Base-by-base conservation (phyloP, 2,888 invertebrate species). In the Eristalis pertinax region DNA sequence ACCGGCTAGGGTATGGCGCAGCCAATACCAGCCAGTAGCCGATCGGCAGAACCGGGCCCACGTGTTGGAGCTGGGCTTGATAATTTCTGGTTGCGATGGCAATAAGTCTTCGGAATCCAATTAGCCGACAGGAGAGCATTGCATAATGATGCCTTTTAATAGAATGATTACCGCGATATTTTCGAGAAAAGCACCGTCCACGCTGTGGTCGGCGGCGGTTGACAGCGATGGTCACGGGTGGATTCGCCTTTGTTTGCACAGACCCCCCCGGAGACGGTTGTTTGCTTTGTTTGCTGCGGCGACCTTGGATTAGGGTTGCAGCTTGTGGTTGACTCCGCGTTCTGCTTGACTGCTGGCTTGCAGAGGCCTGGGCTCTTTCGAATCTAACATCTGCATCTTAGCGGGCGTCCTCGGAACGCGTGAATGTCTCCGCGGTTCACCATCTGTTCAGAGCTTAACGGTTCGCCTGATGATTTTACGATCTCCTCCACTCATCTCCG, bases 31-130 rank as follows among this genome's bases (percentile, higher is more conserved):
- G 24, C 78, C 35, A 69, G 50, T 50, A 75, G 75, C 75, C 65
- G 60, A 38, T 70, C 29, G 50, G 64, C 80, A 75, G 70, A 86
- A 75, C 82, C 82, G 78, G 86, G 69, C 83, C 82, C 86, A 86
- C 82, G 82, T 86, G 86, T 82, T 75, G 38, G 72, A 70, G 50
- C 19, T 19, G 50, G 72, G 78, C 78, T 79, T 86, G 74, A 79
- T 87, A 87, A 84, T 87, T 84, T 87, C 87, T 87, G 79, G 87
- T 84, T 87, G 84, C 87, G 83, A 84, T 80, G 50, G 87, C 87
- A 84, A 84, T 87, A 87, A 87, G 79, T 87, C 87, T 79, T 84
- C 68, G 76, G 79, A 84, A 87, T 84, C 87, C 87, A 87, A 87
- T 87, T 87, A 87, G 68, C 83, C 50, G 79, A 79, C 87, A 68